Conservation (phyloP, 2,888 invertebrate genomes). For the Cenopis cana region DNA sequence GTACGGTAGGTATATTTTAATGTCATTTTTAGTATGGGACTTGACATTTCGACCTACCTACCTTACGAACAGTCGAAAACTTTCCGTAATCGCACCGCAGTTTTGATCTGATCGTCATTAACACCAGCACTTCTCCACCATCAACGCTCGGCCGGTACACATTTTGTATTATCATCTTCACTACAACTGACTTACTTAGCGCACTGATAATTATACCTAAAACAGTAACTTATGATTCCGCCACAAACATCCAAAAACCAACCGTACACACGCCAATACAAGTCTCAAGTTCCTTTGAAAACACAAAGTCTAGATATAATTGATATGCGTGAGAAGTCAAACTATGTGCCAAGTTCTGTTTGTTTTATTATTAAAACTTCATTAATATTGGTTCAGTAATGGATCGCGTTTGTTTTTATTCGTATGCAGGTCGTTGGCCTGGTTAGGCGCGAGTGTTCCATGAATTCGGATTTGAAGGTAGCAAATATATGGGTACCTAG, state of each 20-base stretch:
- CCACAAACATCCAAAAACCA: conserved; percentile 2
- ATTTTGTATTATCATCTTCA: conserved; percentile 62
- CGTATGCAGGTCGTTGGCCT: conserved; percentile 18
- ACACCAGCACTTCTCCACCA: neutral
- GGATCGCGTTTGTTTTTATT: conserved; percentile 26
- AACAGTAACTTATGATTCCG: conserved; percentile 50
- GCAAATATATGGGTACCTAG: neutral
- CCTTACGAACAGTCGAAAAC: no score
- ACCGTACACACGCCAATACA: conserved; percentile 14
- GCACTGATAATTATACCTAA: conserved; percentile 59
- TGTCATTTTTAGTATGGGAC: no score
- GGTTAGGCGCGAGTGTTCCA: neutral
- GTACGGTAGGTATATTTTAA: no score
- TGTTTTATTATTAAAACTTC: conserved; percentile 53
- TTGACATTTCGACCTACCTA: no score
- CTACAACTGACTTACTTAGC: conserved; percentile 63
- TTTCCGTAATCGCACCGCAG: no score
- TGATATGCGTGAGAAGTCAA: conserved; percentile 56
- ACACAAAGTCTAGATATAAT: conserved; percentile 44
- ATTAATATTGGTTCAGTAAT: conserved; percentile 54
- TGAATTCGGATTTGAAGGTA: conserved; percentile 7
- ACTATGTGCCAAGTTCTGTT: conserved; percentile 50
- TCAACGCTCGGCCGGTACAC: conserved; percentile 46
- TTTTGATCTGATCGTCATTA: neutral
- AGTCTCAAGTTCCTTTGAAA: conserved; percentile 22